Conservation (phyloP, 2,888 invertebrate genomes). For the Sphaerophoria rueppellii region DNA sequence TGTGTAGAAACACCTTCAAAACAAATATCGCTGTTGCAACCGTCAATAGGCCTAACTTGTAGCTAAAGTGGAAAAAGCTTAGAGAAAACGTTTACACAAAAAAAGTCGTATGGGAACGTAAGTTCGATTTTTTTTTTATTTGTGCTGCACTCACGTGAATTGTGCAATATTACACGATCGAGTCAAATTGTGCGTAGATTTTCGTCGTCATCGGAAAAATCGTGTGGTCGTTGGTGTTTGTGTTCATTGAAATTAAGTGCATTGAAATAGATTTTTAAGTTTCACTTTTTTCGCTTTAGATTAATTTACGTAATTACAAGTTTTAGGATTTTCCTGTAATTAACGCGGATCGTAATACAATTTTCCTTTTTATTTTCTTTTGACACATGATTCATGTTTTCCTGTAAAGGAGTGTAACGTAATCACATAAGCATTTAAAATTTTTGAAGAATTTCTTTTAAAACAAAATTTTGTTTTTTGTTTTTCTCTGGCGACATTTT, state of each 20-base stretch:
- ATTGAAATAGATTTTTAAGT: conserved; percentile 58
- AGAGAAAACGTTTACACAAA: conserved; percentile 22
- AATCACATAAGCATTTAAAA: background rate
- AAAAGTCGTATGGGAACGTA: conserved; percentile 64
- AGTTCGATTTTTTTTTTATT: conserved; percentile 21
- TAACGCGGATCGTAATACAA: conserved; percentile 32
- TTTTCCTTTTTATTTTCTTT: background rate
- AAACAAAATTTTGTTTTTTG: background rate
- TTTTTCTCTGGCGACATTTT: conserved; percentile 7
- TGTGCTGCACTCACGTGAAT: conserved; percentile 63
- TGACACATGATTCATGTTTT: conserved; percentile 47
- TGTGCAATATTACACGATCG: conserved; percentile 56
- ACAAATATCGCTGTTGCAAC: conserved; percentile 51
- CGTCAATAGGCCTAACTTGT: conserved; percentile 49
- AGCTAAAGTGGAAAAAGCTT: conserved; percentile 47
- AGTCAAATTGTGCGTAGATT: conserved; percentile 64
- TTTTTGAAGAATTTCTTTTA: background rate
- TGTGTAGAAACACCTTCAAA: conserved; percentile 65
- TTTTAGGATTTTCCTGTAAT: conserved; percentile 42
- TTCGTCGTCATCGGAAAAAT: conserved; percentile 53
- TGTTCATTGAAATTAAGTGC: conserved; percentile 61
- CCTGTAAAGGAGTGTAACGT: conserved; percentile 26
- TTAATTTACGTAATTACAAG: conserved; percentile 61
- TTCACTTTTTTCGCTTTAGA: conserved; percentile 37
- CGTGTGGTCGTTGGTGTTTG: conserved; percentile 56